Conservation (phyloP, 2,797 vertebrate genomes). For the Sebastes nivosus region DNA sequence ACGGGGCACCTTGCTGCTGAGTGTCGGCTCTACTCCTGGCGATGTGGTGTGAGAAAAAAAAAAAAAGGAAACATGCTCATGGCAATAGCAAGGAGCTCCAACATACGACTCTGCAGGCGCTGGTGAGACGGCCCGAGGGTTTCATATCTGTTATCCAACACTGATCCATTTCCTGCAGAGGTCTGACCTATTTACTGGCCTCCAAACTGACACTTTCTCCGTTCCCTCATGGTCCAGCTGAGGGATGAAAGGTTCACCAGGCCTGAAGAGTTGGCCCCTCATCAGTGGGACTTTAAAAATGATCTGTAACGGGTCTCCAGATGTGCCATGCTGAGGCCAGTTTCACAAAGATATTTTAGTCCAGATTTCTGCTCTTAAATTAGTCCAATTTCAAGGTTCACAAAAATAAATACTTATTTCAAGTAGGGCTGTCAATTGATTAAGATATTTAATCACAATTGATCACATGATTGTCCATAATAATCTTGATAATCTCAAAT, state of each 20-base stretch:
- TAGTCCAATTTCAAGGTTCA: not conserved
- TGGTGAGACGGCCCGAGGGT: slow-evolving; percentile 37
- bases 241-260: slow-evolving; percentile 24
- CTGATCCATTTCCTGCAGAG: slow-evolving; percentile 55
- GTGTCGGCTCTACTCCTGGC: not conserved
- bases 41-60: not conserved
- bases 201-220: slow-evolving; percentile 34
- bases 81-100: slow-evolving; percentile 26
- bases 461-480: too few relatives aligned
- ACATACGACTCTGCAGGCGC: slow-evolving; percentile 26
- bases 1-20: not conserved
- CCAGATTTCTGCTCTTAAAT: not conserved
- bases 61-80: not conserved
- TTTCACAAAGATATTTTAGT: not conserved
- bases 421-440: too few relatives aligned
- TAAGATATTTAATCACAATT: too few relatives aligned
- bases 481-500: accelerated
- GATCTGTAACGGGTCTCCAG: not conserved
- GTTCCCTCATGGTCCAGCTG: slow-evolving; percentile 8
- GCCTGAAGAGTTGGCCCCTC: slow-evolving; percentile 2
- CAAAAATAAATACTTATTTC: not conserved
- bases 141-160: slow-evolving; percentile 50
- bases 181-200: slow-evolving; percentile 62
- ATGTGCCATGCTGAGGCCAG: not conserved
- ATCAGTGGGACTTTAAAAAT: not conserved